These are phyloP conservation scores for Scalopus aquaticus DNA, from an alignment of 2,113 vertebrate species.

Conservation along the genomic window DNA sequence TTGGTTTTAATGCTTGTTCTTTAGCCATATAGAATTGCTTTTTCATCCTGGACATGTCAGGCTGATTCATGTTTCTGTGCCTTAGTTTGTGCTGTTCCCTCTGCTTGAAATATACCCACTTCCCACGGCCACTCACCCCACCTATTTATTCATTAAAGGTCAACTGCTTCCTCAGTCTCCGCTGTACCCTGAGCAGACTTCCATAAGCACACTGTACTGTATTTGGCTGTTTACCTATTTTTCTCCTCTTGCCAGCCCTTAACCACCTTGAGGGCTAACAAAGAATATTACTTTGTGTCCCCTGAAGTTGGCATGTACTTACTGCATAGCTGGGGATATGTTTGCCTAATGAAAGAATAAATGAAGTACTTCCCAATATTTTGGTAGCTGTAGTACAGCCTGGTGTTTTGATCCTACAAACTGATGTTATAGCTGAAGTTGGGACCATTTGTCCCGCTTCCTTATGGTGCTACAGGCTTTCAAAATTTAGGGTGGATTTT, in stretches of 20 bases:
- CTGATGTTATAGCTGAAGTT: neutral
- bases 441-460: neutral
- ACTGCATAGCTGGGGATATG: neutral
- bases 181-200: neutral
- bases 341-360: neutral
- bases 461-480: neutral
- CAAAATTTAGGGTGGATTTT: conserved; percentile 15
- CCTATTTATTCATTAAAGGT: conserved; percentile 26
- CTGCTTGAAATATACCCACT: neutral
- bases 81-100: neutral
- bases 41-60: neutral
- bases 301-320: neutral
- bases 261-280: neutral
- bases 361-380: neutral
- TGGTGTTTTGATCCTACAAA: neutral
- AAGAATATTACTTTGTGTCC: neutral
- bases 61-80: neutral
- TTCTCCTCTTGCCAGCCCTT: neutral
- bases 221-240: neutral
- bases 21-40: neutral
- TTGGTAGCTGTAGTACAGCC: neutral
- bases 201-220: neutral
- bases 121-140: neutral
- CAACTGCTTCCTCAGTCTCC: neutral
- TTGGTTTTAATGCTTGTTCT: conserved; percentile 34